Conservation (phyloP, 2,888 invertebrate genomes). For the Hipparchia semele region DNA sequence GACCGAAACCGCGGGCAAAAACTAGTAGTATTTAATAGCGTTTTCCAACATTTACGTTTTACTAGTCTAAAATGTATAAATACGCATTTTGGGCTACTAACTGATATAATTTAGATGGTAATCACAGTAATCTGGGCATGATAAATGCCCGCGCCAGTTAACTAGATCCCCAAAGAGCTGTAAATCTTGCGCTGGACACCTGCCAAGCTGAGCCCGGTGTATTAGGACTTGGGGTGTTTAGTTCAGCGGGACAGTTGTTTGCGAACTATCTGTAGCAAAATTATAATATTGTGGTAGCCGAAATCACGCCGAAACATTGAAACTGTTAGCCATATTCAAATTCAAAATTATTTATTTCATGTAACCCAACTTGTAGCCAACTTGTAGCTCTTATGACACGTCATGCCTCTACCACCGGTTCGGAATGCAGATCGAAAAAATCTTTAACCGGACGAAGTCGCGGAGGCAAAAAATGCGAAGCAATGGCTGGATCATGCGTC, state of each 20-base stretch:
- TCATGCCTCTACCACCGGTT: too few species aligned
- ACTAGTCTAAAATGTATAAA: background rate
- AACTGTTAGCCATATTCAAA: too few species aligned
- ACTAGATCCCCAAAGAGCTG: background rate
- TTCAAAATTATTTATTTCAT: too few species aligned
- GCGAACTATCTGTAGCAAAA: background rate
- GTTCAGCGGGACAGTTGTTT: background rate
- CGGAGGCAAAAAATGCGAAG: too few species aligned
- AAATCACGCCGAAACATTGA: too few species aligned
- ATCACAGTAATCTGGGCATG: constrained; percentile 8
- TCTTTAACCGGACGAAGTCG: too few species aligned
- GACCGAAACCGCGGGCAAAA: too few species aligned
- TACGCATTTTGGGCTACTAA: background rate
- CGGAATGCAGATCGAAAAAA: too few species aligned
- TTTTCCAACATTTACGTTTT: background rate
- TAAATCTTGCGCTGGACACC: constrained; percentile 2
- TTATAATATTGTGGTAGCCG: background rate
- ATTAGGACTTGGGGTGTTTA: background rate
- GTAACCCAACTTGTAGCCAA: too few species aligned
- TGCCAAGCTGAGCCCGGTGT: background rate
- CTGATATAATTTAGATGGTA: background rate
- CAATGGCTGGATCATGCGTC: too few species aligned
- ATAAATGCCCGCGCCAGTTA: background rate
- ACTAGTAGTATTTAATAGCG: background rate
- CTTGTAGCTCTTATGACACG: too few species aligned